Evolutionary conservation across 2,113 vertebrate genomes (phyloP).

Genomic region (Illadopsis cleaveri): DNA sequence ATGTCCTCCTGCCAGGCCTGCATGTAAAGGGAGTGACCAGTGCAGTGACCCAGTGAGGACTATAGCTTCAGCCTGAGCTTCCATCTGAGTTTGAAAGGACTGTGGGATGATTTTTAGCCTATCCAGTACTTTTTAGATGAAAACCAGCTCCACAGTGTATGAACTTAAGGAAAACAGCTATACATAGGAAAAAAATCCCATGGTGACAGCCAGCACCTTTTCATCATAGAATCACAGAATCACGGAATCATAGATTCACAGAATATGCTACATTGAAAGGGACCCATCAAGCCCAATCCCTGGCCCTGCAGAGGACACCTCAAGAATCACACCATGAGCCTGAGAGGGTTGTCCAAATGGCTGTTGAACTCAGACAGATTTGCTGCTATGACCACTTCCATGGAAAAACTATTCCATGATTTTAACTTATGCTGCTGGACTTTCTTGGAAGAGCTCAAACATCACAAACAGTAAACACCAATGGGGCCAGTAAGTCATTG

Average conservation of each 20-base stretch:
- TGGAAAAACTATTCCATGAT: background rate
- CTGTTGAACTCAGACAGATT: background rate
- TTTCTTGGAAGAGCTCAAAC: background rate
- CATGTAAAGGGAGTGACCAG: background rate
- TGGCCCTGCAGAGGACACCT: rapidly evolving
- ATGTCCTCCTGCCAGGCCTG: background rate
- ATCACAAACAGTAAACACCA: background rate
- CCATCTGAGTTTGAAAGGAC: background rate
- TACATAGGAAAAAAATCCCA: background rate
- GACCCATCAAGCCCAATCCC: background rate
- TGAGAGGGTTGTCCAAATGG: background rate
- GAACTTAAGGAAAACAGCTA: background rate
- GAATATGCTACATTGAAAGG: background rate
- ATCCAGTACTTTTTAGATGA: background rate
- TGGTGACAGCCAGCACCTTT: background rate
- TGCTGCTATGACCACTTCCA: background rate
- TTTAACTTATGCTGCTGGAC: background rate
- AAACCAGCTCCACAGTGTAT: background rate
- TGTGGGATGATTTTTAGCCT: background rate
- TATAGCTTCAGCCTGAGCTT: background rate
- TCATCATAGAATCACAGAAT: background rate
- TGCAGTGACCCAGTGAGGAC: background rate
- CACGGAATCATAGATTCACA: too few species aligned
- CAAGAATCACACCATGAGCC: background rate
- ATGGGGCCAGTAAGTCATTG: background rate